These are phyloP conservation scores for Caenorhabditis sp. DNA, from an alignment of 2,888 invertebrate genomes.

Conservation along the genomic window DNA sequence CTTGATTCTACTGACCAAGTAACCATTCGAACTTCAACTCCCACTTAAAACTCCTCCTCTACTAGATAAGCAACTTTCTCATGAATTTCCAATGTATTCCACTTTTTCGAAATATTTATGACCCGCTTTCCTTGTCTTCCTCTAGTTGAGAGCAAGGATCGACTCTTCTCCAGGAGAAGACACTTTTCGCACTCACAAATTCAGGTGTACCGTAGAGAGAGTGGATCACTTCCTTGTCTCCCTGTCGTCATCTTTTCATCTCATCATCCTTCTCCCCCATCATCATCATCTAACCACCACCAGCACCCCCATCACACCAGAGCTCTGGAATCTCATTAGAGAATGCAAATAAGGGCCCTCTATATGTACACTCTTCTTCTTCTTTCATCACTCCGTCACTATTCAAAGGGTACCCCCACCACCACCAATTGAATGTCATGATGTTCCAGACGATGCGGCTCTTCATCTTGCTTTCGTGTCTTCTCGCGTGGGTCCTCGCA, in stretches of 20 bases:
- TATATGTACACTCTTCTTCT: neutral
- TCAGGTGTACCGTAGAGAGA: slow-evolving; percentile 38
- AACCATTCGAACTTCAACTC: too few relatives aligned
- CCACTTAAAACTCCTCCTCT: too few relatives aligned
- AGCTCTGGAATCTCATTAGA: slow-evolving; percentile 57
- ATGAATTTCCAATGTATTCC: neutral
- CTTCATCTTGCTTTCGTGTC: slow-evolving; percentile 63
- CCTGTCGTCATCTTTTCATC: slow-evolving; percentile 2
- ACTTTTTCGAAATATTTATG: slow-evolving; percentile 13
- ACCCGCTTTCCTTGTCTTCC: neutral
- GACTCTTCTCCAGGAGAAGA: too few relatives aligned
- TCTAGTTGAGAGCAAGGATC: slow-evolving; percentile 4
- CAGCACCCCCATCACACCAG: slow-evolving; percentile 1
- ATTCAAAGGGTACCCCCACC: too few relatives aligned
- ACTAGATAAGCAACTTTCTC: neutral
- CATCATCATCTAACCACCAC: slow-evolving; percentile 11
- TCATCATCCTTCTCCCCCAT: slow-evolving; percentile 10
- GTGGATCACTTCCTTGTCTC: slow-evolving; percentile 33
- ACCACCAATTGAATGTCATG: neutral
- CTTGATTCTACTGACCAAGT: too few relatives aligned
- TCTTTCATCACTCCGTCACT: neutral
- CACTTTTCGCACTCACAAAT: slow-evolving; percentile 2
- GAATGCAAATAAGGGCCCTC: slow-evolving; percentile 55
- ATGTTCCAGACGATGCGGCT: slow-evolving; percentile 62
- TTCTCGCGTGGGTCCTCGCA: slow-evolving; percentile 69